Evolutionary conservation across 2,113 vertebrate genomes (phyloP).

Genomic region (Polypterus senegalus): DNA sequence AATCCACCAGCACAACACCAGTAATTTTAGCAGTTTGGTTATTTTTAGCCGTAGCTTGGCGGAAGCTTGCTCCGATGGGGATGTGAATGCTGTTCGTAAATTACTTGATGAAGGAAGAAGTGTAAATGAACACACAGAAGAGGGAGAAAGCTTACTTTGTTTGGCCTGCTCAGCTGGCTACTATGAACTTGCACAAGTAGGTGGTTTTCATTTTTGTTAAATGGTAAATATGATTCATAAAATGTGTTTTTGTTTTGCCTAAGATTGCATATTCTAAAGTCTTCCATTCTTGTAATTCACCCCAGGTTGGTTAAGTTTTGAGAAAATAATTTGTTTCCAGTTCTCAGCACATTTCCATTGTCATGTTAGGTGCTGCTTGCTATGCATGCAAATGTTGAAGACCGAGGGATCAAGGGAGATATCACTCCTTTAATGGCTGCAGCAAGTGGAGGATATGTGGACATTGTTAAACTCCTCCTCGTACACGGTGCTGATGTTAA

Average conservation of each 20-base stretch:
- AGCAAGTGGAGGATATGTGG: slow-evolving; percentile 91
- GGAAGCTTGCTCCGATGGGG: slow-evolving; percentile 95
- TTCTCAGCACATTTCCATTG: slow-evolving; percentile 5
- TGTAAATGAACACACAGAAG: slow-evolving; percentile 94
- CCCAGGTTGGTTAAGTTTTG: too few relatives aligned
- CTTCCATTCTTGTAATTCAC: too few relatives aligned
- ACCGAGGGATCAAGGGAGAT: slow-evolving; percentile 93
- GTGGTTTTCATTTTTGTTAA: too few relatives aligned
- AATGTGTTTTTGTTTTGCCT: too few relatives aligned
- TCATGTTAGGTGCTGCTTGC: slow-evolving; percentile 76
- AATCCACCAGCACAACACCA: slow-evolving; percentile 54
- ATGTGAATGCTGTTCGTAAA: slow-evolving; percentile 94
- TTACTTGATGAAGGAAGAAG: slow-evolving; percentile 92
- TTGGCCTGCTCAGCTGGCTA: slow-evolving; percentile 94
- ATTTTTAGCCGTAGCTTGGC: slow-evolving; percentile 95
- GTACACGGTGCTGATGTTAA: slow-evolving; percentile 94
- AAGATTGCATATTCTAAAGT: too few relatives aligned
- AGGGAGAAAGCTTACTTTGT: slow-evolving; percentile 93
- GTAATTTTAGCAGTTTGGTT: slow-evolving; percentile 75
- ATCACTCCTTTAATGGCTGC: slow-evolving; percentile 98
- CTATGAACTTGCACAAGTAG: slow-evolving; percentile 96
- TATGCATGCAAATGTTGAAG: slow-evolving; percentile 96
- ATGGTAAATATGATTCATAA: too few relatives aligned
- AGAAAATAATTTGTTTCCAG: too few relatives aligned
- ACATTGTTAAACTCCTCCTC: slow-evolving; percentile 92